Conservation (phyloP, 92 coral and sea anemone genomes). For the Isaurus tuberculatus region DNA sequence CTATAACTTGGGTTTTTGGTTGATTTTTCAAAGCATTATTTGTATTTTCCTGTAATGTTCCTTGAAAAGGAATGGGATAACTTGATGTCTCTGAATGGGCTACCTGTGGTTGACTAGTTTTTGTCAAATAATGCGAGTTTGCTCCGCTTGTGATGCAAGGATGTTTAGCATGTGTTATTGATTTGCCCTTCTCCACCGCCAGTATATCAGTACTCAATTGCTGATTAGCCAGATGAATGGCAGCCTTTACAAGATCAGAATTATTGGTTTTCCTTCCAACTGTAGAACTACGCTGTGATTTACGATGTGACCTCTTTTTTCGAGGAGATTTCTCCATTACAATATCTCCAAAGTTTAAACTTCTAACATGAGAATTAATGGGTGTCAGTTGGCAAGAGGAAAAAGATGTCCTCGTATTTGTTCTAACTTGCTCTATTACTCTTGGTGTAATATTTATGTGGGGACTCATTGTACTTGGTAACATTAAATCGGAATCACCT, state of each 20-base stretch:
- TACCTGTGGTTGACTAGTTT: neutral
- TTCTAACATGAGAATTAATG: constrained; percentile 53
- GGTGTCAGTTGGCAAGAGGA: constrained; percentile 45
- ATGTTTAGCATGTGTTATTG: too few species aligned
- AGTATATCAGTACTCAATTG: neutral
- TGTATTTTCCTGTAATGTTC: neutral
- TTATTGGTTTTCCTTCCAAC: neutral
- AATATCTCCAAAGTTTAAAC: constrained; percentile 43
- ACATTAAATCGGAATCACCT: neutral
- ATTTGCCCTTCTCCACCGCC: neutral
- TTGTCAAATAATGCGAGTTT: too few species aligned
- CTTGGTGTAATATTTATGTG: neutral
- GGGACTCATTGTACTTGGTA: neutral
- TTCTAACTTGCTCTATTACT: constrained; percentile 7
- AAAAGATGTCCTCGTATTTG: constrained; percentile 21
- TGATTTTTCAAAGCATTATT: neutral
- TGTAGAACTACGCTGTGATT: neutral
- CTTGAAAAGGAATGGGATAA: neutral
- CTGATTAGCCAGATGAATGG: neutral
- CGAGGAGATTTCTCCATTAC: constrained; percentile 8
- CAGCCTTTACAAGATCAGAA: constrained; percentile 13
- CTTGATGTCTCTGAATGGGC: neutral
- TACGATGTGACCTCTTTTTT: neutral
- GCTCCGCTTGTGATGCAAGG: too few species aligned
- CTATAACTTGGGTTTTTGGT: neutral